These are phyloP conservation scores for Meganola albula DNA, from an alignment of 2,888 invertebrate species.

Conservation along the genomic window DNA sequence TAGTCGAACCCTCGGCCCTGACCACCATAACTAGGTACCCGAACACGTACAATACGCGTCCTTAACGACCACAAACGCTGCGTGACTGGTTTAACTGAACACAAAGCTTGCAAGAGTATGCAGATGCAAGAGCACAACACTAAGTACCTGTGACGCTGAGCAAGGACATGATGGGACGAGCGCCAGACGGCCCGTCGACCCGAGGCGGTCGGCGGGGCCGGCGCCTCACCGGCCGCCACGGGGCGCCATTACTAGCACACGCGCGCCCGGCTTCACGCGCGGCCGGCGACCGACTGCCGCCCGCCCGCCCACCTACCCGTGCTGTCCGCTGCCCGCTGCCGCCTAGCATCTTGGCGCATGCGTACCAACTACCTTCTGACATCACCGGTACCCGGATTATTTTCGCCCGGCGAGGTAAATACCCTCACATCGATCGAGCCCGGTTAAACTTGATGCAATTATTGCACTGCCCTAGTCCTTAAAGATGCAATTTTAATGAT, in stretches of 20 bases:
- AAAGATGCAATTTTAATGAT: conserved; percentile 53
- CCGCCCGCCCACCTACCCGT: conserved; percentile 44
- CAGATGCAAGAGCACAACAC: conserved; percentile 36
- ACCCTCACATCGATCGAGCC: conserved; percentile 76
- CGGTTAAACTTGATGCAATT: conserved; percentile 76
- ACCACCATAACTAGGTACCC: conserved; percentile 39
- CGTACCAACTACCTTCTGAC: conserved; percentile 50
- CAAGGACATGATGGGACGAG: conserved; percentile 73
- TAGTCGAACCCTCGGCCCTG: conserved; percentile 16
- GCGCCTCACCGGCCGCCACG: conserved; percentile 76
- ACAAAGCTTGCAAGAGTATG: conserved; percentile 45
- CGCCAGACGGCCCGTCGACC: conserved; percentile 71
- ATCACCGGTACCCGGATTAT: conserved; percentile 76
- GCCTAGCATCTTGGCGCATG: conserved; percentile 34
- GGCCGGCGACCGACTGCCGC: conserved; percentile 66
- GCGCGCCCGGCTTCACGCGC: conserved; percentile 66
- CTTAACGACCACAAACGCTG: conserved; percentile 49
- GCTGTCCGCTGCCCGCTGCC: conserved; percentile 25
- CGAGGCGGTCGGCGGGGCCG: conserved; percentile 77
- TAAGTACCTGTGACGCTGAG: conserved; percentile 76
- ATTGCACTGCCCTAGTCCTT: conserved; percentile 72
- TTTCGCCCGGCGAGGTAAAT: conserved; percentile 77
- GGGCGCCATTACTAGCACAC: conserved; percentile 67
- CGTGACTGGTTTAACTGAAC: conserved; percentile 37
- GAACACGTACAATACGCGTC: conserved; percentile 44